Conservation (phyloP, 2,888 invertebrate species). For the Liopterus haemorrhoidalis region DNA sequence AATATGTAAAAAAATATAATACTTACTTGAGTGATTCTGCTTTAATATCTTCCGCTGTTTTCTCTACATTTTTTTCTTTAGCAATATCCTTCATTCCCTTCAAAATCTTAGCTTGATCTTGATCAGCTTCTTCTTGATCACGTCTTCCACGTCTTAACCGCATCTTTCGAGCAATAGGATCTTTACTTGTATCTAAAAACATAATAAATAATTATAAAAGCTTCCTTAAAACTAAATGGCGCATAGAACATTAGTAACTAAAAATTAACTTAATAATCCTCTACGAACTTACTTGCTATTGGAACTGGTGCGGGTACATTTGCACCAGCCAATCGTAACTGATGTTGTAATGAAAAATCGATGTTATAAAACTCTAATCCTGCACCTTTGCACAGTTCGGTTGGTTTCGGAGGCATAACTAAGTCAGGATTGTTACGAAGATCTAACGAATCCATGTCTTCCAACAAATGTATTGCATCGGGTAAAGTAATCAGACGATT, state of each 20-base stretch:
- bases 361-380: conserved; percentile 95
- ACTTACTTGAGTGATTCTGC: conserved; percentile 67
- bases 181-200: conserved; percentile 60
- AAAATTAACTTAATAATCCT: conserved; percentile 13
- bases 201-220: conserved; percentile 12
- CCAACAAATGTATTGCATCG: conserved; percentile 92
- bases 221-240: conserved; percentile 1
- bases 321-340: conserved; percentile 86
- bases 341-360: conserved; percentile 95
- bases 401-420: conserved; percentile 96
- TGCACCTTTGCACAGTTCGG: conserved; percentile 65
- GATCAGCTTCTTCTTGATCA: conserved; percentile 74
- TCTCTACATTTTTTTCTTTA: conserved; percentile 71
- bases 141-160: conserved; percentile 75
- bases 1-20: too few relatives aligned
- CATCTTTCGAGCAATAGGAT: conserved; percentile 92
- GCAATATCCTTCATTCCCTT: conserved; percentile 86
- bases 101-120: conserved; percentile 81
- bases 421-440: conserved; percentile 89
- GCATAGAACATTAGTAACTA: conserved; percentile 1
- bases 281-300: conserved; percentile 54
- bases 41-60: conserved; percentile 60
- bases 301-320: conserved; percentile 69
- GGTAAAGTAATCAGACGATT: conserved; percentile 94
- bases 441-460: conserved; percentile 84